Evolutionary conservation across 2,113 vertebrate species (phyloP), one percentile per base, ranked within the genome.

Genomic region (Semnopithecus entellus): DNA sequence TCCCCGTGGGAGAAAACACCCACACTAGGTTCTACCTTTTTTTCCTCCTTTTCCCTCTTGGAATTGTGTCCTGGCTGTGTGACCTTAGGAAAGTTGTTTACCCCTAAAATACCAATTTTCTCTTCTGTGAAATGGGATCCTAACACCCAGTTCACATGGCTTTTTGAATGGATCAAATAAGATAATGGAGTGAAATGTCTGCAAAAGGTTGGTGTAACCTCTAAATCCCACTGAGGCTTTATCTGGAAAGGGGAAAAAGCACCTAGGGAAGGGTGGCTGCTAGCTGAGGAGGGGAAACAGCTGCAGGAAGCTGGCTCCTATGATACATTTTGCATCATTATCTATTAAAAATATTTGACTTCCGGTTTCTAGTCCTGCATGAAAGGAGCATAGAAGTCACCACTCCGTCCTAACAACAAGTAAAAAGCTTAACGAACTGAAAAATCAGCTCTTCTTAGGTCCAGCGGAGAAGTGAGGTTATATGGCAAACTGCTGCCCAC

Each of bases 261-360:
- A 78, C 38, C 64, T 14, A 38, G 70, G 38, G 38, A 45, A 55
- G 55, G 59, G 52, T 23, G 20, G 27, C 76, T 50, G 55, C 25
- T 57, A 25, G 43, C 76, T 43, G 13, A 1, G 35, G 75, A 94
- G 68, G 90, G 87, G 95, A 97, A 95, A 78, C 93, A 97, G 95
- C 97, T 96, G 93, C 87, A 64, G 90, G 95, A 97, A 95, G 55
- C 95, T n/a, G 80, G 32, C 85, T 94, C 23, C 80, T 27, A 20
- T 18, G 40, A 81, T 85, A 45, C n/a, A 57, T 27, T 88, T 81
- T 90, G 45, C 90, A 79, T 87, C 66, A 59, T 92, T 88, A 91
- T 96, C 48, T 81, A 55, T 73, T 82, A 48, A 91, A 93, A 96
- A 93, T 91, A 90, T 79, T 87, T 82, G 88, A 88, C 88, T 94